These are phyloP conservation scores for Idris sp. DNA, from an alignment of 1,140 invertebrate genomes.

Conservation along the genomic window DNA sequence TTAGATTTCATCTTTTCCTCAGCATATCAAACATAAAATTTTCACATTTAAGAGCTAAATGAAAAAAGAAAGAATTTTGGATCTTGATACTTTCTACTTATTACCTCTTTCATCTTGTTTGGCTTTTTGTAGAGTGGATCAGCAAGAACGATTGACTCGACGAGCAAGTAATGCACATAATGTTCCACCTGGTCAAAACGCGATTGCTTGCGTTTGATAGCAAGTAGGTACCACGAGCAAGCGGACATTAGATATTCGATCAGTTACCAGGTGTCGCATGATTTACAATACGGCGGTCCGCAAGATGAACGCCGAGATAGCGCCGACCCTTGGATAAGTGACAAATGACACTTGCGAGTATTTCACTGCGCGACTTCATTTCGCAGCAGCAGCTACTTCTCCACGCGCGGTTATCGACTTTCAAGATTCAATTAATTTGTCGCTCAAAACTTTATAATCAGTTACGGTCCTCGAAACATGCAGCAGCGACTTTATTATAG, in stretches of 20 bases:
- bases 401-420: constrained; percentile 44
- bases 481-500: constrained; percentile 36
- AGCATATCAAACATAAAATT: no score
- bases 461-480: constrained; percentile 34
- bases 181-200: constrained; percentile 44
- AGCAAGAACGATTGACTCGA: constrained; percentile 11
- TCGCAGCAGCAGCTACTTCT: constrained; percentile 25
- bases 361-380: constrained; percentile 60
- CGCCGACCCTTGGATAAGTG: constrained; percentile 48
- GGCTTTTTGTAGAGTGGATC: no score
- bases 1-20: no score
- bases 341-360: constrained; percentile 62
- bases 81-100: no score
- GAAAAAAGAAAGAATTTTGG: no score
- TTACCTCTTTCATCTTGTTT: no score
- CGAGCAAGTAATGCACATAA: constrained; percentile 43
- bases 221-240: constrained; percentile 28
- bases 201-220: constrained; percentile 54
- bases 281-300: constrained; percentile 57
- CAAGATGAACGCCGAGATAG: constrained; percentile 51
- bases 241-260: constrained; percentile 63
- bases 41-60: no score
- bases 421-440: constrained; percentile 62
- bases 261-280: constrained; percentile 63
- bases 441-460: constrained; percentile 56